A percentile compares a stretch with the other conserved stretches of the same genome.
Evolutionary conservation across 2,113 vertebrate genomes (phyloP).

Genomic region (Zeus faber): DNA sequence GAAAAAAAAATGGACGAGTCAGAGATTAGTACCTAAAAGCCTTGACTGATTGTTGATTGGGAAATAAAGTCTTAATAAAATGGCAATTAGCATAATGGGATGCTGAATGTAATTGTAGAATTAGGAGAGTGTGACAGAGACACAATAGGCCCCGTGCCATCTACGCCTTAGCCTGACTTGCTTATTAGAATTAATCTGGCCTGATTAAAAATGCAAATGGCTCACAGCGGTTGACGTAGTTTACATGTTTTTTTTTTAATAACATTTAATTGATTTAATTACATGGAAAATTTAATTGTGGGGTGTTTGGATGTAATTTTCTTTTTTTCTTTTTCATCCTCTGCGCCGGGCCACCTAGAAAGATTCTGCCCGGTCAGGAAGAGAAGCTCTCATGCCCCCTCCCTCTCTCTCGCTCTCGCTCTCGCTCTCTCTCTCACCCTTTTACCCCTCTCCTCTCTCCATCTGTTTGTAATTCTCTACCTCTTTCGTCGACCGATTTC

Average conservation of each 20-base stretch:
- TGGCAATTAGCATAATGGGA: conserved; percentile 75
- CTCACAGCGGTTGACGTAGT: conserved; percentile 69
- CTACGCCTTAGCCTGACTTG: conserved; percentile 66
- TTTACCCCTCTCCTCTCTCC: conserved; percentile 27
- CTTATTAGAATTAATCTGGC: conserved; percentile 73
- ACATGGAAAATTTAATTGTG: conserved; percentile 72
- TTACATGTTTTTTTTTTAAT: conserved; percentile 76
- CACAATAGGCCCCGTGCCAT: conserved; percentile 58
- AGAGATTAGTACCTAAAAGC: conserved; percentile 70
- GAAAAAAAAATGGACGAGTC: conserved; percentile 62
- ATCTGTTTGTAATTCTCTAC: too few relatives aligned
- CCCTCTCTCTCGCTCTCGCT: conserved; percentile 22
- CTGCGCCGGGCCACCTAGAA: conserved; percentile 49
- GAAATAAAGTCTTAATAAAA: conserved; percentile 52
- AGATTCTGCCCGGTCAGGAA: conserved; percentile 59
- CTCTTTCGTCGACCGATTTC: too few relatives aligned
- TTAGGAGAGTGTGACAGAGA: conserved; percentile 73
- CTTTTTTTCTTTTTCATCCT: conserved; percentile 22
- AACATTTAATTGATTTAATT: conserved; percentile 77
- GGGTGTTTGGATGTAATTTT: conserved; percentile 52
- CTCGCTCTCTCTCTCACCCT: conserved; percentile 21
- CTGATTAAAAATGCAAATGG: conserved; percentile 79
- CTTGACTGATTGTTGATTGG: conserved; percentile 67
- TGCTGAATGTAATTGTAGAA: conserved; percentile 69
- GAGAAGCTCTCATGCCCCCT: conserved; percentile 68